Evolutionary conservation across 2,888 invertebrate genomes (phyloP).

Genomic region (Parochlus steinenii): DNA sequence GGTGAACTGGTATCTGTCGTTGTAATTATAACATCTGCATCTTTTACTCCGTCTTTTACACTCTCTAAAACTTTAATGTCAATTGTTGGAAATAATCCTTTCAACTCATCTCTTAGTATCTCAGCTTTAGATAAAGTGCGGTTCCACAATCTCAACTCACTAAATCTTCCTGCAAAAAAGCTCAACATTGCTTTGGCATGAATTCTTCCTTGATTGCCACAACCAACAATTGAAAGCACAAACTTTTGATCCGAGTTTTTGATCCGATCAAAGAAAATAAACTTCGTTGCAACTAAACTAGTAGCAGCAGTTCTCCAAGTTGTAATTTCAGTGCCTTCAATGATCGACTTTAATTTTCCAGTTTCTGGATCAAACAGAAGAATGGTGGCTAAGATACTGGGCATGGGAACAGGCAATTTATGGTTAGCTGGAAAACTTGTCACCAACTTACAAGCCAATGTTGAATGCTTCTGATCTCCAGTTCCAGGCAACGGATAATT

Average conservation of each 20-base stretch:
- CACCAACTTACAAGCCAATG: constrained; percentile 34
- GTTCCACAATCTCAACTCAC: constrained; percentile 39
- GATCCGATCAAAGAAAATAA: constrained; percentile 25
- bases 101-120: constrained; percentile 24
- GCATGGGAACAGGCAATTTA: constrained; percentile 22
- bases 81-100: constrained; percentile 15
- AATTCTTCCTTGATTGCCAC: constrained; percentile 33
- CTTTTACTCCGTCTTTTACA: constrained; percentile 32
- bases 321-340: constrained; percentile 37
- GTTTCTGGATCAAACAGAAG: constrained; percentile 29
- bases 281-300: constrained; percentile 36
- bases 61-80: constrained; percentile 19
- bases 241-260: constrained; percentile 16
- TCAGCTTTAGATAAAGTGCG: constrained; percentile 26
- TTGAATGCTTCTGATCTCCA: constrained; percentile 14
- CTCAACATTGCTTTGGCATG: constrained; percentile 35
- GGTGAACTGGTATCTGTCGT: constrained; percentile 36
- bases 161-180: constrained; percentile 27
- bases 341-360: constrained; percentile 30
- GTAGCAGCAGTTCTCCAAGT: constrained; percentile 41
- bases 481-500: constrained; percentile 20
- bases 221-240: constrained; percentile 33
- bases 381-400: constrained; percentile 31
- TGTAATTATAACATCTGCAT: constrained; percentile 45
- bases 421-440: constrained; percentile 28